phyloP scores from a whole-genome alignment of 1,140 invertebrate species.

The Euschistus heros region DNA sequence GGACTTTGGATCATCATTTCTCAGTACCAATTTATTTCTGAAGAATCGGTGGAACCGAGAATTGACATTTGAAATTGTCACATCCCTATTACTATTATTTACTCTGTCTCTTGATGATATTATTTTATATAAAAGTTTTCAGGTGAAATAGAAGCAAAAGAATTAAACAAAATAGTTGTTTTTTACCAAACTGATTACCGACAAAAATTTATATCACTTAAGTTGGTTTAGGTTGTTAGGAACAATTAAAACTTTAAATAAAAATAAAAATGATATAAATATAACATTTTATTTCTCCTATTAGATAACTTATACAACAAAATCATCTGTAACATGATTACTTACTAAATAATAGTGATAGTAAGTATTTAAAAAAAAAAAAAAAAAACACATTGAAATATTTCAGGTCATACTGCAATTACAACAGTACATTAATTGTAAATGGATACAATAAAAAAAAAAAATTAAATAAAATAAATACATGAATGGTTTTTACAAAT shows the following conservation, averaged over 20 bases:
- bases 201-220: too few species aligned
- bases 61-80: too few species aligned
- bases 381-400: not conserved
- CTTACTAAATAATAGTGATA: not conserved
- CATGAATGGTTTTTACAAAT: not conserved
- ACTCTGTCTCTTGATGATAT: too few species aligned
- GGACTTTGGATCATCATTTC: too few species aligned
- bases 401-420: not conserved
- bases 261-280: not conserved
- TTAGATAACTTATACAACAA: not conserved
- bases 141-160: too few species aligned
- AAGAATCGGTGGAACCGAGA: too few species aligned
- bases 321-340: not conserved
- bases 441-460: not conserved
- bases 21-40: too few species aligned
- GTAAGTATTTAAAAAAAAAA: not conserved
- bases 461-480: not conserved
- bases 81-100: too few species aligned
- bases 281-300: constrained; percentile 6
- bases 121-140: too few species aligned
- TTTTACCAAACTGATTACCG: too few species aligned
- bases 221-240: too few species aligned
- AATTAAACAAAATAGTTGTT: too few species aligned
- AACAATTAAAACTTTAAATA: not conserved
- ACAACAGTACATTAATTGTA: not conserved